A percentile compares a stretch with the other conserved stretches of the same genome.
phyloP scores from a whole-genome alignment of 2,797 vertebrate genomes.

The Acanthis flammea region DNA sequence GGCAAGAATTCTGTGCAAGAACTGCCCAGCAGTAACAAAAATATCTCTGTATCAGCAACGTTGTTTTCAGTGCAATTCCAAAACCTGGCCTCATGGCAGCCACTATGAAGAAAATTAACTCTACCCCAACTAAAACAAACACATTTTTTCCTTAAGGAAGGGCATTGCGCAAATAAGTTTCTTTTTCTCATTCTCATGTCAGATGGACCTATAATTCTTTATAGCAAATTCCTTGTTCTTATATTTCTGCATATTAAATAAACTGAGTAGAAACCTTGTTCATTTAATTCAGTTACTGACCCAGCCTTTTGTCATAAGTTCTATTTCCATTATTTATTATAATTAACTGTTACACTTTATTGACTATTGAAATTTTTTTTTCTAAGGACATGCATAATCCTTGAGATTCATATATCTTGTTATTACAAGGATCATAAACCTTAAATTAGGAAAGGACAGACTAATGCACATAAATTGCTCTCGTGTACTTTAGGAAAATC shows the following conservation, averaged over 20 bases:
- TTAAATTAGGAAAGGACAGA: constrained; percentile 65
- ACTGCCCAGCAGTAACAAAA: neutral
- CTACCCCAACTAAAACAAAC: neutral
- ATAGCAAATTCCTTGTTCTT: neutral
- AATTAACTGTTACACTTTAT: constrained; percentile 75
- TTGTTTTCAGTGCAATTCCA: neutral
- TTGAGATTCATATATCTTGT: constrained; percentile 71
- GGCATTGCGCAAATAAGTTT: neutral
- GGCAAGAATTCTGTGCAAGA: neutral
- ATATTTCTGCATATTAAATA: neutral
- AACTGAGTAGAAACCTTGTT: neutral
- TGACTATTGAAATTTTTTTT: constrained; percentile 54
- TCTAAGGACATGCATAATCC: constrained; percentile 64
- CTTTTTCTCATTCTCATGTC: neutral
- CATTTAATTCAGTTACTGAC: neutral
- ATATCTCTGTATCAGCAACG: neutral
- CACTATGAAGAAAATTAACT: neutral
- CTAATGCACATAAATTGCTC: constrained; percentile 54
- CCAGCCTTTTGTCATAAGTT: neutral
- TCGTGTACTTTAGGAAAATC: constrained; percentile 17
- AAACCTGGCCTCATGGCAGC: neutral
- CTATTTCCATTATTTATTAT: constrained; percentile 45
- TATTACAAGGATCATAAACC: constrained; percentile 77
- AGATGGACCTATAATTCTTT: neutral
- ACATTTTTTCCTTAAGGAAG: neutral